Conservation (phyloP, 2,888 invertebrate genomes). For the Carpatolechia fugitivella region DNA sequence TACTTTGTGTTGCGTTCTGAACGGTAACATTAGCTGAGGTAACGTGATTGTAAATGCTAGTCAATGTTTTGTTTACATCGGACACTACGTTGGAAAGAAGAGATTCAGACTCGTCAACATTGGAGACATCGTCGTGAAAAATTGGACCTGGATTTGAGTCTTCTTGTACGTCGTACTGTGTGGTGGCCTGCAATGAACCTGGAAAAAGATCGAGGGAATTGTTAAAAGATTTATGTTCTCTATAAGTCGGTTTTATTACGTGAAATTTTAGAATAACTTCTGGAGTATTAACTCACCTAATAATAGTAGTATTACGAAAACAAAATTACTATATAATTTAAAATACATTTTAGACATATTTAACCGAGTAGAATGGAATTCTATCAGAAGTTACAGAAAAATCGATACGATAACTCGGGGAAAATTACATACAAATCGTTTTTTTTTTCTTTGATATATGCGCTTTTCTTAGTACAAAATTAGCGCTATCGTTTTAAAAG, state of each 20-base stretch:
- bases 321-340: background rate
- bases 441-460: background rate
- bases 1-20: conserved; percentile 54
- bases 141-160: conserved; percentile 38
- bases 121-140: conserved; percentile 51
- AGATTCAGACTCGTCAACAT: conserved; percentile 70
- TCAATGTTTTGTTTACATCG: conserved; percentile 69
- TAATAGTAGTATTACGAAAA: conserved; percentile 5
- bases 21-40: conserved; percentile 63
- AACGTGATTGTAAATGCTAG: conserved; percentile 65
- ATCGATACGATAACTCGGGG: background rate
- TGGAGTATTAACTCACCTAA: conserved; percentile 9
- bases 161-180: conserved; percentile 62
- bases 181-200: conserved; percentile 41
- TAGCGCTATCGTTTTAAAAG: background rate
- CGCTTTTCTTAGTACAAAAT: background rate
- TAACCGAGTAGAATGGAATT: background rate
- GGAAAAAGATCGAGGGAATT: conserved; percentile 18
- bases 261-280: background rate
- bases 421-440: background rate
- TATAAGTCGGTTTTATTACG: background rate
- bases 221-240: background rate
- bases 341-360: conserved; percentile 6
- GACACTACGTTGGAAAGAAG: conserved; percentile 67
- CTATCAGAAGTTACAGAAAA: background rate